Evolutionary conservation across 2,797 vertebrate genomes (phyloP), one percentile per base, ranked within the genome.

Genomic region (Ptychobarbus kaznakovi): DNA sequence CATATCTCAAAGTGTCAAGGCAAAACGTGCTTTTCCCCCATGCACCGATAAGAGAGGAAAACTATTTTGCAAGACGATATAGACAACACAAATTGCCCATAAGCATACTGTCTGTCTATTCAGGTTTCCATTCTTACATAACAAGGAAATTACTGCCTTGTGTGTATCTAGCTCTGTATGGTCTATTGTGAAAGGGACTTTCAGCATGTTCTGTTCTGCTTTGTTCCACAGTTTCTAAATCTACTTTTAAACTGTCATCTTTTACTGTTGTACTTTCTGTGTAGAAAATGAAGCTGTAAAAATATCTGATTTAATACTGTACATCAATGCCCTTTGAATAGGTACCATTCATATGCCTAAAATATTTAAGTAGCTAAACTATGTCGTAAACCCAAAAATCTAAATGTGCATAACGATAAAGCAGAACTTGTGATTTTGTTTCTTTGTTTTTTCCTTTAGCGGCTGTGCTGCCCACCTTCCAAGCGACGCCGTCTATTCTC

Each of bases 41-140:
- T 74, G 35, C 28, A 61, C 66, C 72, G 25, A 79, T 79, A 63
- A 84, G 35, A 74, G 28, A 80, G 70, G 86, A 84, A 85, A 86
- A 70, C 49, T 38, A 6, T 88, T 83, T 88, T 85, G 82, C 76
- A 88, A 89, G 69, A 88, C 8, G 51, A 74, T 44, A 40, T 46
- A 81, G 38, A 74, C n/a, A 84, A 51, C 49, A 74, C 56, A 69
- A 76, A 80, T 56, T 56, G 70, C 16, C 40, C 65, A 44, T 46
- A 22, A 74, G 28, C 49, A 65, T 42, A 58, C n/a, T 63, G 58
- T 78, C 53, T 74, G 16, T 32, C 65, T 65, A 44, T 40, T 79
- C 28, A 85, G 78, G 5, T 88, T 89, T 91, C 79, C 82, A 87
- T 73, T 92, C 80, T 91, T 90, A 88, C 87, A 61, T 84, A 86